Conservation (phyloP, 2,113 vertebrate genomes). For the Trogon melanurus region DNA sequence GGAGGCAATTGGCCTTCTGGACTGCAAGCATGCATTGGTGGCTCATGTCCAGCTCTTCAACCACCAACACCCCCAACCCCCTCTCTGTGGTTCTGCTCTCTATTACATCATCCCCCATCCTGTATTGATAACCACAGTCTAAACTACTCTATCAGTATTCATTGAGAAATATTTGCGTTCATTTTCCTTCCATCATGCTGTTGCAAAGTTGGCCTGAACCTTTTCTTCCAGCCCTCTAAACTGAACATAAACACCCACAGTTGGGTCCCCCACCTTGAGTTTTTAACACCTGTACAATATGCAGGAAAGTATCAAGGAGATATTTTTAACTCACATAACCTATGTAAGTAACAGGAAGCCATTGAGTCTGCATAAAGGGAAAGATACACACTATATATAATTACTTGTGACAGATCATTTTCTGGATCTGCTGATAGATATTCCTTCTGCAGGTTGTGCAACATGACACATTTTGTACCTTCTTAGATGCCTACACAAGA, state of each 20-base stretch:
- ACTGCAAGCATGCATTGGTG: too few species aligned
- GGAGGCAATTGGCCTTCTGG: too few species aligned
- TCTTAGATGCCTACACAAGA: not conserved
- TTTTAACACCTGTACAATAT: not conserved
- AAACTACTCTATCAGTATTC: not conserved
- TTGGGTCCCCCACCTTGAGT: not conserved
- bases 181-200: accelerated
- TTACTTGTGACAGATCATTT: not conserved
- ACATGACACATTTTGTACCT: not conserved
- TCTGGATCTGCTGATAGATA: not conserved
- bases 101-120: too few species aligned
- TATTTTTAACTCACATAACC: not conserved
- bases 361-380: not conserved
- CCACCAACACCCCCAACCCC: too few species aligned
- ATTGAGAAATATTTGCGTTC: not conserved
- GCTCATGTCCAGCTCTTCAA: too few species aligned
- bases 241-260: not conserved
- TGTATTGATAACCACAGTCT: not conserved
- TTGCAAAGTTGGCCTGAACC: not conserved
- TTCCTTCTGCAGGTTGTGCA: not conserved
- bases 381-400: not conserved
- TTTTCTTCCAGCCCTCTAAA: not conserved
- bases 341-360: not conserved
- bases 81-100: too few species aligned
- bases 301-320: not conserved